A percentile compares a stretch with the other conserved stretches of the same genome.
Evolutionary conservation across 2,888 invertebrate species (phyloP).

Genomic region (Spisula solida): DNA sequence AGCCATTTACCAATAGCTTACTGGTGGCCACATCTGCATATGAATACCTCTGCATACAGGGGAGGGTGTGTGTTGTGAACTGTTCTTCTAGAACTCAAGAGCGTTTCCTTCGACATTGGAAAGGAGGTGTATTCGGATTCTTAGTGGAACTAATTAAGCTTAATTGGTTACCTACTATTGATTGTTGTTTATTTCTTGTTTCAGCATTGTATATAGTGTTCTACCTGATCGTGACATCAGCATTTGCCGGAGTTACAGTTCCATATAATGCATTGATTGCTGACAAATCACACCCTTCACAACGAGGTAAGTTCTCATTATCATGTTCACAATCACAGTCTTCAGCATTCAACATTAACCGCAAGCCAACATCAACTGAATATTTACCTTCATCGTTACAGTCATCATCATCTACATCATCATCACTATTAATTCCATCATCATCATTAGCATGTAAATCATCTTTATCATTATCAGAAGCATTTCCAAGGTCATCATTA

Average conservation of each 20-base stretch:
- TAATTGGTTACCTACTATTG: no score
- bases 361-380: background rate
- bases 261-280: slow-evolving; percentile 86
- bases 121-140: no score
- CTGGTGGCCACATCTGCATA: no score
- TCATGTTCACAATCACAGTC: background rate
- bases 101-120: no score
- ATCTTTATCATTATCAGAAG: no score
- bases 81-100: no score
- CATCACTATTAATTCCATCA: background rate
- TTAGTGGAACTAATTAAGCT: no score
- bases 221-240: slow-evolving; percentile 83
- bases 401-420: background rate
- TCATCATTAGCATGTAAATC: no score
- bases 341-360: background rate
- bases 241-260: slow-evolving; percentile 83
- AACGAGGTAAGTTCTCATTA: slow-evolving; percentile 81
- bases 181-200: slow-evolving; percentile 41
- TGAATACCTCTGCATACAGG: no score
- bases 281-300: slow-evolving; percentile 85
- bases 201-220: slow-evolving; percentile 84
- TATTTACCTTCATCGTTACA: background rate
- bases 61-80: no score
- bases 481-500: no score
- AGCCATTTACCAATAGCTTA: no score